A percentile compares a stretch with the other conserved stretches of the same genome.
These are phyloP conservation scores for Eupithecia subfuscata DNA, from an alignment of 2,888 invertebrate species.

Conservation along the genomic window DNA sequence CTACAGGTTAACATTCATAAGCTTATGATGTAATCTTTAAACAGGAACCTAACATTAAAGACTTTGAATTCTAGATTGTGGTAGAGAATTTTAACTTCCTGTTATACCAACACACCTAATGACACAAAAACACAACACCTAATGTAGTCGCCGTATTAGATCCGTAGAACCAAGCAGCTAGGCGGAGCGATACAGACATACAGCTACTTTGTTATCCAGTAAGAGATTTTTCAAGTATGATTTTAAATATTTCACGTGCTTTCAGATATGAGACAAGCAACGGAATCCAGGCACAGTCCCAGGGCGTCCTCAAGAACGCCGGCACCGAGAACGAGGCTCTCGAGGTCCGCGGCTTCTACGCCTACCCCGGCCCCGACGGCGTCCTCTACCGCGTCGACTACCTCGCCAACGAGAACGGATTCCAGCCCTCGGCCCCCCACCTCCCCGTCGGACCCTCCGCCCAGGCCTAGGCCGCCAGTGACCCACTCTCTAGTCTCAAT, in stretches of 20 bases:
- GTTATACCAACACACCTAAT: too few relatives aligned
- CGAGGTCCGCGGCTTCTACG: constrained; percentile 76
- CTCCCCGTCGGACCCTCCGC: constrained; percentile 50
- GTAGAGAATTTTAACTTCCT: too few relatives aligned
- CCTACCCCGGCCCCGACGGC: constrained; percentile 77
- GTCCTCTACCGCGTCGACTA: constrained; percentile 70
- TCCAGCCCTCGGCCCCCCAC: constrained; percentile 71
- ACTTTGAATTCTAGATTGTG: too few relatives aligned
- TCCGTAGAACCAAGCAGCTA: too few relatives aligned
- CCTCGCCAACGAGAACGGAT: constrained; percentile 81
- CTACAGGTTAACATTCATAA: too few relatives aligned
- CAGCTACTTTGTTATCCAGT: too few relatives aligned
- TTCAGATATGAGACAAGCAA: constrained; percentile 68
- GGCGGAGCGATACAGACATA: too few relatives aligned
- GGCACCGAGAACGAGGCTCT: constrained; percentile 75
- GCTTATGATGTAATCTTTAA: too few relatives aligned
- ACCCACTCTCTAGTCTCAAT: constrained; percentile 45
- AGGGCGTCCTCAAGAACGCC: constrained; percentile 68
- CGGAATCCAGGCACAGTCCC: constrained; percentile 52
- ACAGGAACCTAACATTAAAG: too few relatives aligned
- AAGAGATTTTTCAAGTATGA: too few relatives aligned
- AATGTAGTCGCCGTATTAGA: too few relatives aligned
- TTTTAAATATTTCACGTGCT: constrained; percentile 2
- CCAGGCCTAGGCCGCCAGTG: constrained; percentile 25
- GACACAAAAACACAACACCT: too few relatives aligned